Conservation (phyloP, 1,140 invertebrate genomes). For the Drosophila lini region DNA sequence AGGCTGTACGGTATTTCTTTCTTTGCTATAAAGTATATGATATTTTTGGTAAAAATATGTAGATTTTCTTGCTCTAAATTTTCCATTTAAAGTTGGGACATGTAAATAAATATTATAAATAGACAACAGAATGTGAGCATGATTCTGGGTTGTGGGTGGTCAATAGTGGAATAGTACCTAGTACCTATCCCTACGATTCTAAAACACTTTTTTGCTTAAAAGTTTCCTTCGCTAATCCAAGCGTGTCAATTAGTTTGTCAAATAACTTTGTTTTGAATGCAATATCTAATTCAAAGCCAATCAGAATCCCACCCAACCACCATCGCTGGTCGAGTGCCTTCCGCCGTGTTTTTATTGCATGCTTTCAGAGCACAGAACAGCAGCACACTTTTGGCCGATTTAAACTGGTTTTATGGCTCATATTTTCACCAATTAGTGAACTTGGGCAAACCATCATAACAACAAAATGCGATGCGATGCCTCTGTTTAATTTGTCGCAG, state of each 20-base stretch:
- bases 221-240: constrained; percentile 40
- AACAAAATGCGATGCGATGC: constrained; percentile 11
- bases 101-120: constrained; percentile 5
- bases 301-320: background rate
- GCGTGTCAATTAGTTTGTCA: constrained; percentile 24
- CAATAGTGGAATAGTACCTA: constrained; percentile 3
- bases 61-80: background rate
- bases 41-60: background rate
- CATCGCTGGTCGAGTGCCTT: background rate
- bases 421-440: constrained; percentile 50
- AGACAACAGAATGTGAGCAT: background rate
- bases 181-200: background rate
- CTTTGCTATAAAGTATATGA: no score
- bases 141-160: constrained; percentile 5
- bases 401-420: constrained; percentile 38
- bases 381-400: constrained; percentile 33
- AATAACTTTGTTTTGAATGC: constrained; percentile 39
- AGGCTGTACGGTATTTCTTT: no score
- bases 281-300: background rate
- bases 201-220: constrained; percentile 11
- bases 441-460: constrained; percentile 14
- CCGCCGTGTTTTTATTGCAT: constrained; percentile 25
- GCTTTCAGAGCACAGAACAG: constrained; percentile 20
- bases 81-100: background rate
- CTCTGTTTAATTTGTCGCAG: constrained; percentile 33